Conservation (phyloP, 2,888 invertebrate species). For the Machimus atricapillus region DNA sequence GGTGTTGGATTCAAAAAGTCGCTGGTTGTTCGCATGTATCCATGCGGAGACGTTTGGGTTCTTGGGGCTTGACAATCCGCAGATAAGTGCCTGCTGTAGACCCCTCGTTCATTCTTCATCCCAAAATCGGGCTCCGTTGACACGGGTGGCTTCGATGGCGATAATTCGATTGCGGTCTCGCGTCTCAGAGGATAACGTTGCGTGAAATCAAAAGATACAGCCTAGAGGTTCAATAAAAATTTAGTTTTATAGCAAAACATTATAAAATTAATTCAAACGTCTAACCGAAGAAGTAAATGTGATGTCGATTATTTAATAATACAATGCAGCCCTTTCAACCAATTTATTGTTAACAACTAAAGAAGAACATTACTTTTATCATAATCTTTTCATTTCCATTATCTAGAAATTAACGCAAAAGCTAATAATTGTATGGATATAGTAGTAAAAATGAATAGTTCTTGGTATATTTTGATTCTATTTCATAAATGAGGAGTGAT, state of each 20-base stretch:
- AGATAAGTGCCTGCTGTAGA: constrained; percentile 16
- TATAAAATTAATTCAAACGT: background rate
- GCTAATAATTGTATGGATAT: no score
- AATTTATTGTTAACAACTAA: background rate
- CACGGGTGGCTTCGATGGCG: constrained; percentile 58
- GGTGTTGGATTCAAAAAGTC: constrained; percentile 57
- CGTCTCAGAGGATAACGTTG: constrained; percentile 60
- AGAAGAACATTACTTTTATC: no score
- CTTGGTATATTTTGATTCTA: no score
- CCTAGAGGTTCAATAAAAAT: constrained; percentile 48
- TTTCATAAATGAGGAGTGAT: no score
- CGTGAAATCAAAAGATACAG: constrained; percentile 57
- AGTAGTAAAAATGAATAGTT: no score
- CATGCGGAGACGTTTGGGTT: constrained; percentile 5
- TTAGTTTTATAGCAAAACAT: background rate
- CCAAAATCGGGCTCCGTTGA: constrained; percentile 43
- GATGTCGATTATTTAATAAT: background rate
- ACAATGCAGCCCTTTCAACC: background rate
- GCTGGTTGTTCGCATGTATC: constrained; percentile 56
- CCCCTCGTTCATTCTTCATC: constrained; percentile 17
- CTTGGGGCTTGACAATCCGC: constrained; percentile 14
- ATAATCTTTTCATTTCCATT: no score
- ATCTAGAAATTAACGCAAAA: no score
- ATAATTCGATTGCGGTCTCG: constrained; percentile 61
- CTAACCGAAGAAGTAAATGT: background rate